These are phyloP conservation scores for Lissonota sp. DNA, from an alignment of 2,888 invertebrate species.

Conservation along the genomic window DNA sequence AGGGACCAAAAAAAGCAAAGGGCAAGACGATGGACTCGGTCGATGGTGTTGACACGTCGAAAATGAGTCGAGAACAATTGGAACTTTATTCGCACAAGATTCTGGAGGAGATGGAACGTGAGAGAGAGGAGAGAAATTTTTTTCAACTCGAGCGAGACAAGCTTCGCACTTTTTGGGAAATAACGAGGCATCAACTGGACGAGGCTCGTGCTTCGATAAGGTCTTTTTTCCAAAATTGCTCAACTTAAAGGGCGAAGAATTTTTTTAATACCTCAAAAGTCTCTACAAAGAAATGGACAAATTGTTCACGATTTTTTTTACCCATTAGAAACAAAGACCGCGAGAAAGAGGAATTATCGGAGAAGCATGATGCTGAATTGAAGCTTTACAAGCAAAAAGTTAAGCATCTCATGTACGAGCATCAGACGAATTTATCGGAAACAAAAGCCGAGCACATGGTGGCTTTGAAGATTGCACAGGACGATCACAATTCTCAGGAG, in stretches of 20 bases:
- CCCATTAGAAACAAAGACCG: conserved; percentile 89
- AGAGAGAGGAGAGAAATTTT: conserved; percentile 97
- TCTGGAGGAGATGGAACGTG: conserved; percentile 95
- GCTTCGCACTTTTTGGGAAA: conserved; percentile 97
- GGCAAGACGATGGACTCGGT: conserved; percentile 81
- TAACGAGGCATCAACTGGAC: conserved; percentile 94
- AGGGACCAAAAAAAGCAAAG: conserved; percentile 77
- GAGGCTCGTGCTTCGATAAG: conserved; percentile 90
- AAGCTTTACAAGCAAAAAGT: conserved; percentile 96
- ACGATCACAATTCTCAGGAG: conserved; percentile 92
- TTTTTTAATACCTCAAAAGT: too few species aligned
- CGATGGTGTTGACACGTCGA: conserved; percentile 96
- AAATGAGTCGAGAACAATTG: conserved; percentile 96
- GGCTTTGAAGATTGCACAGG: conserved; percentile 92
- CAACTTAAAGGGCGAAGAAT: too few species aligned
- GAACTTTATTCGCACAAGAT: conserved; percentile 94
- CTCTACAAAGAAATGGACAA: too few species aligned
- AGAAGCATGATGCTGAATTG: conserved; percentile 94
- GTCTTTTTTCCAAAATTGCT: conserved; percentile 71
- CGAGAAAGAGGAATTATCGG: conserved; percentile 94
- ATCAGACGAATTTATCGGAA: conserved; percentile 93
- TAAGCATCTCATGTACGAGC: conserved; percentile 96
- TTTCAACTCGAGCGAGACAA: conserved; percentile 98
- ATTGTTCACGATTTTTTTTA: background rate
- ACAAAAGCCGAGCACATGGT: conserved; percentile 93